Evolutionary conservation across 2,888 invertebrate genomes (phyloP).

Genomic region (Macrosiphum euphorbiae): DNA sequence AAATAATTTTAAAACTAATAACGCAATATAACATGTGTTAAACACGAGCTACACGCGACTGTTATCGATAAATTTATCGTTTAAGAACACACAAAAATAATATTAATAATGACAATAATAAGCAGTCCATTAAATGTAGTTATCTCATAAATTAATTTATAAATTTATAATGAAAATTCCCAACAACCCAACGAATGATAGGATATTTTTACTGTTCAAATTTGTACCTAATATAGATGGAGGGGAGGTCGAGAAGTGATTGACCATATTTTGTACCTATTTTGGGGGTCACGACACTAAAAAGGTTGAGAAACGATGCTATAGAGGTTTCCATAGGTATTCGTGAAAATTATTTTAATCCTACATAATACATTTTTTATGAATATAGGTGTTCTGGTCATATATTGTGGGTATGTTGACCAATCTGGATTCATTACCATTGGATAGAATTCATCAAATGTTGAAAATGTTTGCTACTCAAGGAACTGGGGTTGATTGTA

Average conservation of each 20-base stretch:
- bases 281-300: neutral
- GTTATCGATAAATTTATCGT: too few relatives aligned
- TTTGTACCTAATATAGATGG: neutral
- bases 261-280: neutral
- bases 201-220: neutral
- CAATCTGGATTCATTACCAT: slow-evolving; percentile 89
- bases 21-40: too few relatives aligned
- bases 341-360: neutral
- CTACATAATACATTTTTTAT: slow-evolving; percentile 66
- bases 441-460: slow-evolving; percentile 96
- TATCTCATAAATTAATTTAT: too few relatives aligned
- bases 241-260: neutral
- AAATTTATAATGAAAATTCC: too few relatives aligned
- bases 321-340: neutral
- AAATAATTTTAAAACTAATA: too few relatives aligned
- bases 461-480: slow-evolving; percentile 96
- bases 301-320: neutral
- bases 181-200: too few relatives aligned
- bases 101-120: too few relatives aligned
- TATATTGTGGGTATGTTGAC: slow-evolving; percentile 98
- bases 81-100: too few relatives aligned
- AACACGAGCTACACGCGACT: too few relatives aligned
- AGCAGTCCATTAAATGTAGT: too few relatives aligned
- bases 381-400: slow-evolving; percentile 86
- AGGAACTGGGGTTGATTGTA: slow-evolving; percentile 89